Evolutionary conservation across 2,113 vertebrate genomes (phyloP).

Genomic region (Hiodon tergisus): DNA sequence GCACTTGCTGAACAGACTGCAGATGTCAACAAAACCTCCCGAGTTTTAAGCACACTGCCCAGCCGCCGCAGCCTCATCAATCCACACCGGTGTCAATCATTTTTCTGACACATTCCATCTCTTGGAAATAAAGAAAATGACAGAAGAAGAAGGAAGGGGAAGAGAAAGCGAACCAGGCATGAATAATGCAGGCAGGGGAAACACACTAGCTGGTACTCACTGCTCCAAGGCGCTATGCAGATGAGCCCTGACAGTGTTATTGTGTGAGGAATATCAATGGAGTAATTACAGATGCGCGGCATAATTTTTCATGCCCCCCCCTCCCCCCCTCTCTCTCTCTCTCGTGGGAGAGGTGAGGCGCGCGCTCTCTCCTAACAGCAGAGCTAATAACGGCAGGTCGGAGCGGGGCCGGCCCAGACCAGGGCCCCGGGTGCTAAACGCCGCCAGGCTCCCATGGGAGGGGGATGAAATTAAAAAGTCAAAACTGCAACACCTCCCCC

Average conservation of each 20-base stretch:
- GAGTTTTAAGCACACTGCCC: neutral
- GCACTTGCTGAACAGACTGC: too few relatives aligned
- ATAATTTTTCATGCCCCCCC: constrained; percentile 69
- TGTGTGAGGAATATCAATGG: constrained; percentile 99
- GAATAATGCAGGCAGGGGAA: constrained; percentile 72
- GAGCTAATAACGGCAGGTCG: constrained; percentile 98
- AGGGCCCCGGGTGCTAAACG: constrained; percentile 94
- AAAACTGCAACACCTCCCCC: constrained; percentile 75
- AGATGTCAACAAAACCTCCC: neutral
- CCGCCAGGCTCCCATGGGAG: constrained; percentile 82
- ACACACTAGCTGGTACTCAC: constrained; percentile 82
- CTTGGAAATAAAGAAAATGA: constrained; percentile 7
- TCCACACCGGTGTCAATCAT: neutral
- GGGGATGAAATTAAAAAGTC: constrained; percentile 96
- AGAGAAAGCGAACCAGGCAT: constrained; percentile 38
- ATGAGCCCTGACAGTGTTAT: constrained; percentile 98
- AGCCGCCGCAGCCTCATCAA: neutral
- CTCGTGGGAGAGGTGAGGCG: constrained; percentile 84
- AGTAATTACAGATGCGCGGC: constrained; percentile 99
- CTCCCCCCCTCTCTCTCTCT: constrained; percentile 87
- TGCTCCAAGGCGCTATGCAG: constrained; percentile 88
- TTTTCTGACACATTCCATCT: neutral
- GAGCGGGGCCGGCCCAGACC: constrained; percentile 92
- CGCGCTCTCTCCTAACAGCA: constrained; percentile 83
- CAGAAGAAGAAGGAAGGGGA: constrained; percentile 23